phyloP scores from a whole-genome alignment of 1,140 invertebrate genomes.

The Paracyclopina nana region DNA sequence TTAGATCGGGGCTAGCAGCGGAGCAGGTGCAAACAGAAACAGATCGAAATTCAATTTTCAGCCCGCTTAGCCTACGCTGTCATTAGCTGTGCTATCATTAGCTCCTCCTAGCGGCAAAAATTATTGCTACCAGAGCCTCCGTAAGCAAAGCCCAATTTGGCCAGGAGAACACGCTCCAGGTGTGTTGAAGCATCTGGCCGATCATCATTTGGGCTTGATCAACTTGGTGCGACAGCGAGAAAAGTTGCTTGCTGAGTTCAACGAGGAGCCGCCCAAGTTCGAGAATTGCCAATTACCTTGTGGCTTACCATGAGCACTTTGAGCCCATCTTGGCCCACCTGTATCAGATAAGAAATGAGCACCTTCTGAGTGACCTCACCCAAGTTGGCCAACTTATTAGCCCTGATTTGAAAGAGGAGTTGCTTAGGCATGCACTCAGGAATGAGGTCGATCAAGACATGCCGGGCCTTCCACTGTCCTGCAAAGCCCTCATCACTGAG shows the following conservation, averaged over 20 bases:
- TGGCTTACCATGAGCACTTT: constrained; percentile 46
- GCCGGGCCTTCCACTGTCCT: constrained; percentile 58
- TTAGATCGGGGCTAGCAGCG: too few species aligned
- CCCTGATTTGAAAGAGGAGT: constrained; percentile 23
- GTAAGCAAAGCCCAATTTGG: too few species aligned
- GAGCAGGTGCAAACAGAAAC: too few species aligned
- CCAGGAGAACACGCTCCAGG: too few species aligned
- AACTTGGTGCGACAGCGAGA: constrained; percentile 43
- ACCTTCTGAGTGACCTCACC: too few species aligned
- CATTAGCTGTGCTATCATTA: too few species aligned
- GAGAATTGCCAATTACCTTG: constrained; percentile 29
- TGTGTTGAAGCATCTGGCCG: too few species aligned
- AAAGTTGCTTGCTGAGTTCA: constrained; percentile 20
- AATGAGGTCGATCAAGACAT: constrained; percentile 38
- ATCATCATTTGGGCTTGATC: constrained; percentile 70
- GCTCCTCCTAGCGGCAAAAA: too few species aligned
- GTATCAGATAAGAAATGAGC: constrained; percentile 37
- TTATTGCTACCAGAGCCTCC: too few species aligned
- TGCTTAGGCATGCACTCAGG: constrained; percentile 25
- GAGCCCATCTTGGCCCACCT: constrained; percentile 40
- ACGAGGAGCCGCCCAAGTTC: constrained; percentile 26
- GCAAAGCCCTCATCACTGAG: constrained; percentile 40
- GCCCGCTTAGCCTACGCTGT: too few species aligned
- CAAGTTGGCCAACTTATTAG: constrained; percentile 19
- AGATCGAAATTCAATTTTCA: too few species aligned